Base-by-base conservation (phyloP, 2,797 vertebrate genomes). In the Gymnodraco acuticeps region DNA sequence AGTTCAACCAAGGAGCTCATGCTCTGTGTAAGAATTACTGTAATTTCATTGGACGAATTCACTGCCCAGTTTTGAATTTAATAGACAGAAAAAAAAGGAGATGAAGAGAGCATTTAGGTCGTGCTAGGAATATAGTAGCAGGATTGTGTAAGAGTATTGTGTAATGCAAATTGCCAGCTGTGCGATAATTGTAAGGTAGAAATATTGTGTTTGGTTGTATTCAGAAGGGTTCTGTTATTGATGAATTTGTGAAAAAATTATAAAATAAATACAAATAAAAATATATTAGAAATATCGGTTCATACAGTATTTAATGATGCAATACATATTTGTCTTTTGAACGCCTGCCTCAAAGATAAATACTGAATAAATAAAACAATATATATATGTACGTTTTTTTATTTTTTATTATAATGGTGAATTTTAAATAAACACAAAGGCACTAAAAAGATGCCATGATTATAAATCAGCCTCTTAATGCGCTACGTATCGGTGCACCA, bases 391-490 rank as follows among this genome's bases (percentile, higher is more conserved):
- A 56, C 47, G 1, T 73, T 64, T 67, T 56, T 5, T 5, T 17
- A 55, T 11, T 62, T 61, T n/a, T 43, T 46, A 69, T 27, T 0
- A 46, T 38, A 45, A 70, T 31, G 4, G 0, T 41, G 17, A 46
- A 31, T 1, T 38, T 61, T 64, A 10, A 50, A 33, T 50, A 12
- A 13, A 48, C 48, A 77, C 27, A 59, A 52, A 51, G 23, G 15
- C 16, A 63, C 76, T 85, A 85, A 90, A 87, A 86, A 89, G 84
- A 86, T 68, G 55, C 60, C 20, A 70, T 76, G 85, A 83, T 91
- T 88, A 89, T 56, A 86, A 85, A 87, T 89, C 75, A 63, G 86
- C 64, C 77, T 79, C 78, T 88, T 87, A 92, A 93, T 86, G 77
- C 70, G 52, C 84, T 72, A 52, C 66, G 61, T 87, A 91, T 76